These are phyloP conservation scores for Glossosoma conforme DNA, from an alignment of 1,140 invertebrate genomes.

Conservation along the genomic window DNA sequence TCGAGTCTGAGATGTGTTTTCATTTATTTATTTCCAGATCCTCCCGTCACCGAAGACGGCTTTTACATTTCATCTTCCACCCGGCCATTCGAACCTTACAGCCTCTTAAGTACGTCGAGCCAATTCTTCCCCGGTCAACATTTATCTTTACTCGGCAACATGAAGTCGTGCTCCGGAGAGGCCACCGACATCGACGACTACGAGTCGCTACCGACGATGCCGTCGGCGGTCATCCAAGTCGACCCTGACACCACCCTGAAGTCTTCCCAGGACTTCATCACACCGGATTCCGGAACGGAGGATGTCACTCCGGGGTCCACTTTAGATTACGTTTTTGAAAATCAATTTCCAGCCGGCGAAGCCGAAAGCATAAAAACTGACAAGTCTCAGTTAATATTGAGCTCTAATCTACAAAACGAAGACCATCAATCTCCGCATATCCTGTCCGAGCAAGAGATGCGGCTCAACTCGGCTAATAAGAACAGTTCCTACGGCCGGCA, in stretches of 20 bases:
- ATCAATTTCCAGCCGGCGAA: conserved; percentile 10
- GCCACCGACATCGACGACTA: conserved; percentile 30
- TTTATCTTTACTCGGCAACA: conserved; percentile 39
- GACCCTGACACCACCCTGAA: conserved; percentile 30
- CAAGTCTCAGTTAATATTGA: conserved; percentile 4
- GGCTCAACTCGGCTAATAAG: conserved; percentile 22
- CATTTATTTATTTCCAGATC: conserved; percentile 24
- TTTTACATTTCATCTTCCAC: conserved; percentile 68
- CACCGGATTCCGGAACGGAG: conserved; percentile 55
- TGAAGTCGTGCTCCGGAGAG: conserved; percentile 25
- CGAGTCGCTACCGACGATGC: conserved; percentile 19
- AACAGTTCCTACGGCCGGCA: conserved; percentile 7
- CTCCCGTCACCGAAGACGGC: conserved; percentile 52
- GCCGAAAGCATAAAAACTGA: background rate
- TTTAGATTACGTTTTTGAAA: conserved; percentile 30
- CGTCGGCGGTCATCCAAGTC: conserved; percentile 32
- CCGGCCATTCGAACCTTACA: conserved; percentile 61
- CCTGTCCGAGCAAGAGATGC: conserved; percentile 17
- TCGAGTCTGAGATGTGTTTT: too few relatives aligned
- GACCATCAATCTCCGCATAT: conserved; percentile 10
- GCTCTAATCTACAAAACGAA: conserved; percentile 32
- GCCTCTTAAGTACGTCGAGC: conserved; percentile 56
- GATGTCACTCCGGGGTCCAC: conserved; percentile 51
- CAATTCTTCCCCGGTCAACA: conserved; percentile 65
- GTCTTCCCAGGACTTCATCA: conserved; percentile 41